Conservation (phyloP, 2,797 vertebrate genomes). For the Sus cebifrons region DNA sequence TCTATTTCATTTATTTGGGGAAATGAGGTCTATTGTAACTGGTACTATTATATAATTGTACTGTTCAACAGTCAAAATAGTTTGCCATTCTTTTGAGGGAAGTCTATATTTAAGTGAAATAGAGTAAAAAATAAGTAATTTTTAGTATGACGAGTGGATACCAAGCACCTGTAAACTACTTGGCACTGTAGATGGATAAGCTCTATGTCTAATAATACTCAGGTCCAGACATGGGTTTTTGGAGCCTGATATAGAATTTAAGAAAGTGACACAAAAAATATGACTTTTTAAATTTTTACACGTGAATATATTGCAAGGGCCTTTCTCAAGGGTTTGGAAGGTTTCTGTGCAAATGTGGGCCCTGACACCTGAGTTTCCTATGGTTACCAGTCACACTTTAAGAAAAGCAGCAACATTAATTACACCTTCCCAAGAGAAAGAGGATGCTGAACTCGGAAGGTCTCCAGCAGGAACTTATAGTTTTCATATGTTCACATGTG, state of each 20-base stretch:
- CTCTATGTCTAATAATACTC: background rate
- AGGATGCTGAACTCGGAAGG: background rate
- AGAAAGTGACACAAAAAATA: background rate
- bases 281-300: background rate
- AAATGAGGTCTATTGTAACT: background rate
- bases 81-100: background rate
- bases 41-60: background rate
- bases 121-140: background rate
- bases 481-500: background rate
- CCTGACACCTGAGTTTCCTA: background rate
- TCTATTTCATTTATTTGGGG: background rate
- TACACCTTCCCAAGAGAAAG: background rate
- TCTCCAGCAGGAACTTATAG: background rate
- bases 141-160: background rate
- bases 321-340: conserved; percentile 10
- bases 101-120: background rate
- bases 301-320: background rate
- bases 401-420: background rate
- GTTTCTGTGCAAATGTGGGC: background rate
- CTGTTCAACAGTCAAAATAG: background rate
- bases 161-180: background rate
- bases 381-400: background rate
- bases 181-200: background rate
- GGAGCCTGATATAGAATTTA: background rate
- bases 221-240: background rate